Base-by-base conservation (phyloP, 2,113 vertebrate species). In the Pelobates fuscus region DNA sequence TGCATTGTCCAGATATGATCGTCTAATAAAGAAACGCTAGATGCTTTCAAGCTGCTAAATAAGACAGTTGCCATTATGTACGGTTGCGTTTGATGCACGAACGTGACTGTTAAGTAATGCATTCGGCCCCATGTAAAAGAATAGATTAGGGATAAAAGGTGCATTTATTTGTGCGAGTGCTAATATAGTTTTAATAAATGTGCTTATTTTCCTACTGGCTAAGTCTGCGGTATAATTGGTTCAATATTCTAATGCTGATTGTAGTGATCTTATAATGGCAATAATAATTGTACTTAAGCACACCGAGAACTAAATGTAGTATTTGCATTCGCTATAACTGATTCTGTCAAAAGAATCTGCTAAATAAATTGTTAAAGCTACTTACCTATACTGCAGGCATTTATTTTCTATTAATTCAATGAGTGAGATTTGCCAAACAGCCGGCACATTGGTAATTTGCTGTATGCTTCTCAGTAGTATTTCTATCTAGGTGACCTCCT, bases 231-330 rank as follows among this genome's bases (percentile, higher is more conserved):
- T 46, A 29, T 71, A 71, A 63, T 71, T 52, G 70, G 37, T 52
- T 10, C 2, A 26, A n/a, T 49, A 23, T 21, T 52, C 5, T 61
- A 49, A 49, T 62, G 26, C 27, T 61, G 25, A 71, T 71, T 46
- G 23, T 43, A 11, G 10, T 60, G 20, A 20, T 60, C 2, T 60
- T 43, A 46, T 71, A 7, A 44, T 44, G 32, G 57, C 44, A 24
- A 52, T 71, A 52, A 61, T 29, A 5, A 62, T 71, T 71, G 62
- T 27, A 62, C 30, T 23, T 52, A 30, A 32, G 49, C 21, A 20
- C 30, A 24, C 4, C 12, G 20, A 15, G 24, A 57, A 20, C 15
- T 15, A 54, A 58, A 70, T 6, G 67, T 27, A 15, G n/a, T 6
- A 49, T 52, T n/a, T 55, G 6, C 41, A 25, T 24, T 4, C 41